Base-by-base conservation (phyloP, 2,113 vertebrate species). In the Nothoprocta perdicaria region DNA sequence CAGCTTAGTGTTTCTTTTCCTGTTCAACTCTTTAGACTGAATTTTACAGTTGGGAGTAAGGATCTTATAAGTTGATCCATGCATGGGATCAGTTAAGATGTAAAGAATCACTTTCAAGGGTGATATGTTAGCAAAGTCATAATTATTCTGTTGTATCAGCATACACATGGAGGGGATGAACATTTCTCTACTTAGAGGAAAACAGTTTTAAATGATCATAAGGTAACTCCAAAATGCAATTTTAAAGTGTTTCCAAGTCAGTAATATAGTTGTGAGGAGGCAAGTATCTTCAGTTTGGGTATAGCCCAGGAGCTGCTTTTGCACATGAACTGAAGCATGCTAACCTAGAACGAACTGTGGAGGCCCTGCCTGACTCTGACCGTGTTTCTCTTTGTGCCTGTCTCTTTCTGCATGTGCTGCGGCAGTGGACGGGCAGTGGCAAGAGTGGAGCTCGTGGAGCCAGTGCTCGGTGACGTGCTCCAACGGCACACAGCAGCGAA, bases 371-470 rank as follows among this genome's bases (percentile, higher is more conserved):
- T 0, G 1, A 29, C 14, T 63, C 3, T 9, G 35, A 5, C 83
- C 69, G 62, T 96, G 96, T 96, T 61, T 68, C 46, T 87, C 24
- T 50, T 50, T 94, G 62, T 96, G n/a, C 94, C 76, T 81, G 48
- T 97, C 73, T 97, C 74, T 95, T 38, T 96, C 91, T 95, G 68
- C 66, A 88, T 77, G 72, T 10, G 14, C 61, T 1, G 40, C 27
- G 80, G 77, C 98, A 99, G 99, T 99, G 91, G 99, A 99, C 50
- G 99, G 99, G 74, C 99, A 99, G 97, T 99, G 99, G 99, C 99
- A 99, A 93, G 99, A 99, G 96, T 99, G 99, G 99, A 99, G 98
- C 90, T 95, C 98, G 4, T 99, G 99, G 99, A 99, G 99, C 92
- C 98, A 99, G 95, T 99, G 99, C 95, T 99, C 99, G 2, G 99